phyloP scores from a whole-genome alignment of 2,113 vertebrate genomes.

The Elachura formosa region DNA sequence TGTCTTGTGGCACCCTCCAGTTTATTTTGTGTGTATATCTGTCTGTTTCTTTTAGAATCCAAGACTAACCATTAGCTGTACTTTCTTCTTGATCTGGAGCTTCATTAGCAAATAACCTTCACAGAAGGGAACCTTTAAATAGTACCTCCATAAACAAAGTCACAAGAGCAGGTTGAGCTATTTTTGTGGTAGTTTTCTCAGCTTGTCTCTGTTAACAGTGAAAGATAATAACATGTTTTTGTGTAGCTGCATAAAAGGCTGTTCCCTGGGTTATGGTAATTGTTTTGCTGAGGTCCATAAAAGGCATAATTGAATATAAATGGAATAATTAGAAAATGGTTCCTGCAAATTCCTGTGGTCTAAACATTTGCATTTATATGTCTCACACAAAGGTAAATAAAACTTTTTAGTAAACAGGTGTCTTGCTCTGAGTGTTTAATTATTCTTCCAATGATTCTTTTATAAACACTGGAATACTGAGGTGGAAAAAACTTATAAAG shows the following conservation, averaged over 20 bases:
- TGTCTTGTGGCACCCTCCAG: background rate
- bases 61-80: background rate
- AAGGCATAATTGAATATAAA: conserved; percentile 20
- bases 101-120: background rate
- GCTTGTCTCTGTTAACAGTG: background rate
- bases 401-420: background rate
- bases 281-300: background rate
- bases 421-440: background rate
- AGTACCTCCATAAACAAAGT: background rate
- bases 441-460: background rate
- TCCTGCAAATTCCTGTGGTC: background rate
- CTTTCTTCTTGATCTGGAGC: background rate
- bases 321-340: conserved; percentile 5
- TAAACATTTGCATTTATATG: background rate
- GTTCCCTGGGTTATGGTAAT: background rate
- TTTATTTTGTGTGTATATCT: background rate
- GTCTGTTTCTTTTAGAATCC: background rate
- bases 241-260: background rate
- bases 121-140: background rate
- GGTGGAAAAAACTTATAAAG: background rate
- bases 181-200: background rate
- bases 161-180: background rate
- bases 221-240: background rate
- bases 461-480: background rate
- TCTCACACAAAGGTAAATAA: background rate